Evolutionary conservation across 1,140 invertebrate species (phyloP).

Genomic region (Eueides isabella): DNA sequence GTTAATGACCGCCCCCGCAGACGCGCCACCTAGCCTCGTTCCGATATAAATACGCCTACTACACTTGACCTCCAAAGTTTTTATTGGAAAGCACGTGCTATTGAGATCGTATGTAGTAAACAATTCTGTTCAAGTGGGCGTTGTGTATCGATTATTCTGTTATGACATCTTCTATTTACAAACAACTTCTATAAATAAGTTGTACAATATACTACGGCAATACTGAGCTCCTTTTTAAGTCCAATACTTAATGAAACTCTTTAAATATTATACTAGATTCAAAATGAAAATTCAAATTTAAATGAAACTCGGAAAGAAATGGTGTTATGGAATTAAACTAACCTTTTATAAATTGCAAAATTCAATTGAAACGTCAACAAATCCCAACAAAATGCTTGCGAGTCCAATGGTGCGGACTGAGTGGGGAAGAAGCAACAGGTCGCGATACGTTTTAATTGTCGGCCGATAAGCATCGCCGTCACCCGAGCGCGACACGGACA

Average conservation of each 20-base stretch:
- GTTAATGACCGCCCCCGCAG: conserved; percentile 80
- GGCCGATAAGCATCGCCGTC: conserved; percentile 74
- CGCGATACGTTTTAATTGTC: conserved; percentile 79
- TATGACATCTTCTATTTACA: conserved; percentile 51
- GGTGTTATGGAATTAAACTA: background rate
- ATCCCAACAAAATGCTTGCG: conserved; percentile 32
- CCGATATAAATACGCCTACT: conserved; percentile 81
- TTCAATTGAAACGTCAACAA: conserved; percentile 19
- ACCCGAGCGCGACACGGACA: conserved; percentile 69
- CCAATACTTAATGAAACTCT: background rate
- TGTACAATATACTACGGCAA: conserved; percentile 67
- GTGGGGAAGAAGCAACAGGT: conserved; percentile 71
- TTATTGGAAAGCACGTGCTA: conserved; percentile 79
- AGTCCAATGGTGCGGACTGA: conserved; percentile 49
- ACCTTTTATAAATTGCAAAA: background rate
- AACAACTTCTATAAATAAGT: conserved; percentile 23
- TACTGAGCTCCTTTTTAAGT: conserved; percentile 65
- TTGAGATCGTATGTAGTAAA: conserved; percentile 71
- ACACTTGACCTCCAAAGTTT: conserved; percentile 82
- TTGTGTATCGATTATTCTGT: conserved; percentile 39
- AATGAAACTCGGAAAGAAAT: background rate
- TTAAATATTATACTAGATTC: background rate
- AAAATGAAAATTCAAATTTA: background rate
- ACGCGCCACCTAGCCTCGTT: conserved; percentile 75
- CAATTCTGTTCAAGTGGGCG: conserved; percentile 47